These are phyloP conservation scores for Erebia palarica DNA, from an alignment of 2,888 invertebrate genomes.

Conservation along the genomic window DNA sequence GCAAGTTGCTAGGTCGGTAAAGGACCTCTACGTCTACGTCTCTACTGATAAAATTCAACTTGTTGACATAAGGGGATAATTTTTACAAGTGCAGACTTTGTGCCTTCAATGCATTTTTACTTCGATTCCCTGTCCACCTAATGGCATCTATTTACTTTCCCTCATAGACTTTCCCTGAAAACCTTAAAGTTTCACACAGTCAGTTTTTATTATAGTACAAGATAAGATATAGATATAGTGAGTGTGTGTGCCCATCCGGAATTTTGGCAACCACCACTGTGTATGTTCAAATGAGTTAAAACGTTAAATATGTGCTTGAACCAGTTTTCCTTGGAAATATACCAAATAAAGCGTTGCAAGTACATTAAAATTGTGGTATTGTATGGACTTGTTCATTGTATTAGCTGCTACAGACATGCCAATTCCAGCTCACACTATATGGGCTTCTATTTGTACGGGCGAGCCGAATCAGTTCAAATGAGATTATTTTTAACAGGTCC, in stretches of 20 bases:
- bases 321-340: slow-evolving; percentile 40
- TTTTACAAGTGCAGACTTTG: too few species aligned
- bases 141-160: too few species aligned
- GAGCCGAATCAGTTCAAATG: too few species aligned
- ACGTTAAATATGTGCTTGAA: slow-evolving; percentile 51
- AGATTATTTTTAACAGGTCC: too few species aligned
- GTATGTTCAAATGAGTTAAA: slow-evolving; percentile 38
- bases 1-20: too few species aligned
- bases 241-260: slow-evolving; percentile 20
- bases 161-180: not conserved
- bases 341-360: slow-evolving; percentile 25
- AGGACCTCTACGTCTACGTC: too few species aligned
- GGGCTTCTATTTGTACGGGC: too few species aligned
- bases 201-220: not conserved
- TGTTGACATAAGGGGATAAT: too few species aligned
- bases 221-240: not conserved
- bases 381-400: not conserved
- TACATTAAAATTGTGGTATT: slow-evolving; percentile 15
- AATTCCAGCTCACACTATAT: not conserved
- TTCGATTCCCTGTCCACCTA: too few species aligned
- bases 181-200: not conserved
- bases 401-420: not conserved
- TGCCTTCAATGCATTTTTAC: too few species aligned
- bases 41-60: too few species aligned
- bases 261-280: slow-evolving; percentile 50